phyloP scores from a whole-genome alignment of 2,888 invertebrate species.

The Temnothorax unifasciatus region DNA sequence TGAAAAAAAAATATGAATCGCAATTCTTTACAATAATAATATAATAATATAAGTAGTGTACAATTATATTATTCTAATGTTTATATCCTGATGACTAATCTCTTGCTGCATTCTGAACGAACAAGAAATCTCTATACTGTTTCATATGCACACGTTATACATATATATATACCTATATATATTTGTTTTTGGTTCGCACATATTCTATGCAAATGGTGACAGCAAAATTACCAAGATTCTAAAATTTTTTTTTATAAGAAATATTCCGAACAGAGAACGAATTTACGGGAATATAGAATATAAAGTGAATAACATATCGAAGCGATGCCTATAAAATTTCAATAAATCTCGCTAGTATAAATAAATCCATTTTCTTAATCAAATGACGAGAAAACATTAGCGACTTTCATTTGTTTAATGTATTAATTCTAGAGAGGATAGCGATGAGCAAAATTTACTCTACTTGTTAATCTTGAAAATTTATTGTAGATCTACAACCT shows the following conservation, averaged over 20 bases:
- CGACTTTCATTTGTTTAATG: slow-evolving; percentile 59
- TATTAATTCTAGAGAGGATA: slow-evolving; percentile 3
- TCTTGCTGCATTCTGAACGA: slow-evolving; percentile 59
- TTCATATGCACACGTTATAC: neutral
- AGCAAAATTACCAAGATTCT: neutral
- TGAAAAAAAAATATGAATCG: slow-evolving; percentile 2
- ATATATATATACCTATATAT: neutral
- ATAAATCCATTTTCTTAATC: slow-evolving; percentile 1
- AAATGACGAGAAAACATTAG: slow-evolving; percentile 19
- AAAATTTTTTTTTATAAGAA: slow-evolving; percentile 4
- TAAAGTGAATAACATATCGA: neutral
- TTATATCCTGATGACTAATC: slow-evolving; percentile 41
- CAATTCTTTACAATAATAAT: slow-evolving; percentile 23
- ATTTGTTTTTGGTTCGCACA: neutral
- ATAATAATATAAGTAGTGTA: slow-evolving; percentile 13
- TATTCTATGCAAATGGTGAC: neutral
- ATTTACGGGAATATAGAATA: no score
- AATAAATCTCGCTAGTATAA: slow-evolving; percentile 17
- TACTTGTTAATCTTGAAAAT: neutral
- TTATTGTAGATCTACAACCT: neutral
- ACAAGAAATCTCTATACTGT: slow-evolving; percentile 22
- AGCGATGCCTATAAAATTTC: neutral
- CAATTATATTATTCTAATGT: slow-evolving; percentile 13
- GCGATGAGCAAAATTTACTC: slow-evolving; percentile 19
- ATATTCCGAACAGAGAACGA: neutral